Percentiles rank a stretch among this genome's conserved stretches.
phyloP scores from a whole-genome alignment of 2,113 vertebrate genomes.

The Hydrochoerus hydrochaeris region DNA sequence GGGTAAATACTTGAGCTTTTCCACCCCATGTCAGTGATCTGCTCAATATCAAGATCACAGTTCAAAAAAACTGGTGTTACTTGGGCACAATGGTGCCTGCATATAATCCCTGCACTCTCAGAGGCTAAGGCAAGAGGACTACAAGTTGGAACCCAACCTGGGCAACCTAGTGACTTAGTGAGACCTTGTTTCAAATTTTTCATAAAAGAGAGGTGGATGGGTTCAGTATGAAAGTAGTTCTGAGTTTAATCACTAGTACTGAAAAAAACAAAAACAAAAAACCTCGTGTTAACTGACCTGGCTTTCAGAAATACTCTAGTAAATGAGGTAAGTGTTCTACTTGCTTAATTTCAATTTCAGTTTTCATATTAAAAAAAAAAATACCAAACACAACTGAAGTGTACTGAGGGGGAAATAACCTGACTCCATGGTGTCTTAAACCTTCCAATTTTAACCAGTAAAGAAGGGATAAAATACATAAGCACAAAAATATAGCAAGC shows the following conservation, averaged over 20 bases:
- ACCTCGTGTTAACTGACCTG: not conserved
- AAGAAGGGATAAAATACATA: not conserved
- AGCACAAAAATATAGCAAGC: not conserved
- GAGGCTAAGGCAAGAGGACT: not conserved
- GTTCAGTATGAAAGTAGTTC: not conserved
- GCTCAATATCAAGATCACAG: not conserved
- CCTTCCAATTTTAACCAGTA: not conserved
- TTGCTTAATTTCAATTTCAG: slow-evolving; percentile 21
- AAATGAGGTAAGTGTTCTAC: not conserved
- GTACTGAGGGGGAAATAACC: not conserved
- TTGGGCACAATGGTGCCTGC: not conserved
- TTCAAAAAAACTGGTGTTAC: not conserved
- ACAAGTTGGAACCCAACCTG: not conserved
- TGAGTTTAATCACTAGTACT: not conserved
- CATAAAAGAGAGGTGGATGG: not conserved
- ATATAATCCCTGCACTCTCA: not conserved
- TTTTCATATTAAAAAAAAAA: slow-evolving; percentile 29
- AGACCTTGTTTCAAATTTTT: not conserved
- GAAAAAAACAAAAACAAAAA: not conserved
- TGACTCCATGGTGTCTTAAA: not conserved
- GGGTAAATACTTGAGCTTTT: not conserved
- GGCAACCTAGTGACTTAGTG: not conserved
- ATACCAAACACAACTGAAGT: slow-evolving; percentile 6
- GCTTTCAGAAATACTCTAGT: slow-evolving; percentile 37
- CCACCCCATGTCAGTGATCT: not conserved